Evolutionary conservation across 2,113 vertebrate genomes (phyloP).

Genomic region (Sakesphorus luctuosus): DNA sequence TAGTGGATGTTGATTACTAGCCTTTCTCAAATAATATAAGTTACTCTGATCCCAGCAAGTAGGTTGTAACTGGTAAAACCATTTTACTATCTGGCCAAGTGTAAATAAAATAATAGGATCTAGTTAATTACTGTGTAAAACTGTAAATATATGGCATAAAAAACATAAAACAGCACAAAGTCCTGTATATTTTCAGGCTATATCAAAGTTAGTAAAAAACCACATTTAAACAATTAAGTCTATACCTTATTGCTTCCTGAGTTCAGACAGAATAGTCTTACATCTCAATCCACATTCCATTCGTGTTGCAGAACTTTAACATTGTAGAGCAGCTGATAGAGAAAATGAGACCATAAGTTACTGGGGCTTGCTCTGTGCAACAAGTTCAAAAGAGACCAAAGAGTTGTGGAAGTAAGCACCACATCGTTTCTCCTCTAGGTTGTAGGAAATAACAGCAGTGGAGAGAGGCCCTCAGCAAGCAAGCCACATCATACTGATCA

Average conservation of each 20-base stretch:
- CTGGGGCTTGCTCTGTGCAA: not conserved
- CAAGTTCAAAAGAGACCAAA: not conserved
- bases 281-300: not conserved
- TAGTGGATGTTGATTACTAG: not conserved
- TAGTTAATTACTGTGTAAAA: not conserved
- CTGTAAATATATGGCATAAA: not conserved
- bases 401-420: not conserved
- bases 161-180: not conserved
- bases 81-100: not conserved
- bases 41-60: not conserved
- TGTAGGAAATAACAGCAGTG: not conserved
- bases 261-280: not conserved
- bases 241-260: not conserved
- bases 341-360: not conserved
- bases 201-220: not conserved
- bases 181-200: not conserved
- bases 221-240: not conserved
- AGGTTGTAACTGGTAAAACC: not conserved
- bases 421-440: not conserved
- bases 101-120: not conserved
- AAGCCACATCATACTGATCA: not conserved
- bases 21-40: not conserved
- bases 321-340: not conserved
- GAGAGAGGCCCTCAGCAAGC: not conserved
- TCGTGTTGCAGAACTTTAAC: not conserved